A percentile compares a stretch with the other conserved stretches of the same genome.
phyloP scores from a whole-genome alignment of 2,113 vertebrate species.

The Pterocles gutturalis region DNA sequence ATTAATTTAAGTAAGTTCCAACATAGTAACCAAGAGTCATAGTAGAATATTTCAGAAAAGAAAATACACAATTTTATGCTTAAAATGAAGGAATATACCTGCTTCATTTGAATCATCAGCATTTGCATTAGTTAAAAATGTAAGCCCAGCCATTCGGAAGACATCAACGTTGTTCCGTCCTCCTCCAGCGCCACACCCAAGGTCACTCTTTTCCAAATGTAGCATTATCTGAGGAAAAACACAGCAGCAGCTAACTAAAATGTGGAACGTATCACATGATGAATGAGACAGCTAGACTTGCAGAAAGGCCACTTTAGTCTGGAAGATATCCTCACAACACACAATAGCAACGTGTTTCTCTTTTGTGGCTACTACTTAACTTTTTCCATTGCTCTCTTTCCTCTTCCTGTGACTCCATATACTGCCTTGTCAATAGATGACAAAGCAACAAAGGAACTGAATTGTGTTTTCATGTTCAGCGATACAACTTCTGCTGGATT shows the following conservation, averaged over 20 bases:
- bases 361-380: slow-evolving; percentile 58
- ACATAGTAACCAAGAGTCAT: neutral
- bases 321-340: neutral
- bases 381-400: slow-evolving; percentile 76
- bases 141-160: slow-evolving; percentile 87
- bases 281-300: neutral
- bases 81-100: slow-evolving; percentile 46
- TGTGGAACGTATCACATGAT: neutral
- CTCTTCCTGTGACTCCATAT: slow-evolving; percentile 75
- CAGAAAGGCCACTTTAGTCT: neutral
- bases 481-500: slow-evolving; percentile 78
- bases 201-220: slow-evolving; percentile 86
- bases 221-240: slow-evolving; percentile 79
- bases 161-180: slow-evolving; percentile 86
- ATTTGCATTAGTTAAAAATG: slow-evolving; percentile 90
- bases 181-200: slow-evolving; percentile 91
- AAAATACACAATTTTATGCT: neutral
- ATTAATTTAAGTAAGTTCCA: neutral
- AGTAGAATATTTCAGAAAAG: neutral
- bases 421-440: slow-evolving; percentile 85
- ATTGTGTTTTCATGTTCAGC: slow-evolving; percentile 75
- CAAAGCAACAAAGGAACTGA: slow-evolving; percentile 83
- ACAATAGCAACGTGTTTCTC: neutral
- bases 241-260: neutral
- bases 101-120: slow-evolving; percentile 55